Evolutionary conservation across 2,888 invertebrate species (phyloP).

Genomic region (Lobophora halterata): DNA sequence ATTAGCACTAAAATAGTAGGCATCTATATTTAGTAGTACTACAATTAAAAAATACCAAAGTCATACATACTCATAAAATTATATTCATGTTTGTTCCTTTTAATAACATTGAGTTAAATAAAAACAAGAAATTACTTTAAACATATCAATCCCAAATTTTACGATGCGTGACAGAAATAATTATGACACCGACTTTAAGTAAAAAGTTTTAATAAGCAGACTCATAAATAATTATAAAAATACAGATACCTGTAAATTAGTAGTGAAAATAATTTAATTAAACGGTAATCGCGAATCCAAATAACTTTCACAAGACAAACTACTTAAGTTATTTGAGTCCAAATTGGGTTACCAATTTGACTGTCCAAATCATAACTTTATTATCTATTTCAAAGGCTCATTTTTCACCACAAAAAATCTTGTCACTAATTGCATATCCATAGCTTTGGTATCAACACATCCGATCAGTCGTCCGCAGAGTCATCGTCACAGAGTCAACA

Average conservation of each 20-base stretch:
- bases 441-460: conserved; percentile 72
- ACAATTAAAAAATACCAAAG: not conserved
- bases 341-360: conserved; percentile 4
- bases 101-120: conserved; percentile 18
- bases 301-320: no score
- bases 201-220: conserved; percentile 19
- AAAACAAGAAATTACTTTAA: conserved; percentile 28
- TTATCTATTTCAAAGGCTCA: conserved; percentile 39
- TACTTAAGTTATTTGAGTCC: no score
- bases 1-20: not conserved
- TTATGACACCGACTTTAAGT: conserved; percentile 33
- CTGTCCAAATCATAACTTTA: conserved; percentile 8
- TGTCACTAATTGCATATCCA: conserved; percentile 75
- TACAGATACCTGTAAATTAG: not conserved
- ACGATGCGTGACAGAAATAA: conserved; percentile 40
- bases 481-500: conserved; percentile 29
- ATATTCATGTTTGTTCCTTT: conserved; percentile 11
- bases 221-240: conserved; percentile 20
- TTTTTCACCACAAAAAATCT: conserved; percentile 45
- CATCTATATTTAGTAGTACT: not conserved
- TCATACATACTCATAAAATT: conserved; percentile 6
- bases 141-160: conserved; percentile 41
- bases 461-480: conserved; percentile 59
- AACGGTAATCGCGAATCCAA: no score
- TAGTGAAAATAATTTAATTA: not conserved